These are phyloP conservation scores for Meloidogyne chitwoodi DNA, from an alignment of 1,140 invertebrate species.

Conservation along the genomic window DNA sequence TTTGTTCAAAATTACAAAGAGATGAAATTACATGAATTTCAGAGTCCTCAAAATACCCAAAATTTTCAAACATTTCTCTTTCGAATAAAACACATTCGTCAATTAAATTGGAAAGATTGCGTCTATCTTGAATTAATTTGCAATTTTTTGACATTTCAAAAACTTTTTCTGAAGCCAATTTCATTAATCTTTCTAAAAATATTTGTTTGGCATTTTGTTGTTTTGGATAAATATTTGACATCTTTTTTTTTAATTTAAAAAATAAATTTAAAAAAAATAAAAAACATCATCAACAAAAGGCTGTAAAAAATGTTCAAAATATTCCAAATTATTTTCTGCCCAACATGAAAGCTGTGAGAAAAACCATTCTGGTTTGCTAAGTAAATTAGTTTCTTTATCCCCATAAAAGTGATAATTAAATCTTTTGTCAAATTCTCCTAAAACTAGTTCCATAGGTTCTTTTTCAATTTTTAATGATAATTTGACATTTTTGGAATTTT, in stretches of 20 bases:
- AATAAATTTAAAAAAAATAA: neutral
- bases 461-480: neutral
- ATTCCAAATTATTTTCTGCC: conserved; percentile 37
- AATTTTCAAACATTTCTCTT: conserved; percentile 32
- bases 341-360: conserved; percentile 39
- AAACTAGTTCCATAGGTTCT: neutral
- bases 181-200: conserved; percentile 31
- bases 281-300: conserved; percentile 30
- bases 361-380: conserved; percentile 44
- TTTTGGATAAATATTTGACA: neutral
- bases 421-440: conserved; percentile 29
- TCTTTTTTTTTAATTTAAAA: neutral
- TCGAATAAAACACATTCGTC: conserved; percentile 41
- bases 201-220: conserved; percentile 18
- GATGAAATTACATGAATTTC: conserved; percentile 29
- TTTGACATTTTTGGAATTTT: neutral
- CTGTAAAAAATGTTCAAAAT: conserved; percentile 37
- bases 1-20: conserved; percentile 26
- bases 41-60: conserved; percentile 16
- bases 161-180: conserved; percentile 26
- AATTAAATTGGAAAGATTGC: conserved; percentile 36
- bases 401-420: conserved; percentile 45
- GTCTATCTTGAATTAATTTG: conserved; percentile 27
- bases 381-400: conserved; percentile 33
- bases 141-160: conserved; percentile 7